Conservation (phyloP, 1,140 invertebrate species). For the Rhynchophorus ferrugineus region DNA sequence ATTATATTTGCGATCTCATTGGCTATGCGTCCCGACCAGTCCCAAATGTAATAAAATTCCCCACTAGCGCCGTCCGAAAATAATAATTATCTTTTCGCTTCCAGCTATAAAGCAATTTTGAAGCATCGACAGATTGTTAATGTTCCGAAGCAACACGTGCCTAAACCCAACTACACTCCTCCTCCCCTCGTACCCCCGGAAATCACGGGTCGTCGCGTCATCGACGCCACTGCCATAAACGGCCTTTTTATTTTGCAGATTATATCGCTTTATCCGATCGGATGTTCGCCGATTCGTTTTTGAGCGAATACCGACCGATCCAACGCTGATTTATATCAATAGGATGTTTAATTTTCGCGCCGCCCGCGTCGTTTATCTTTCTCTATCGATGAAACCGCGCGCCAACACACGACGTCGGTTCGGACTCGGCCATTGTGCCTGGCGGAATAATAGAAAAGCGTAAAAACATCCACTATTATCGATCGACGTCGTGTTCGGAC, state of each 20-base stretch:
- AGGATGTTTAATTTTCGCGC: not conserved
- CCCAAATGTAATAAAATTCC: not conserved
- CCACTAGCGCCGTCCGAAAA: not conserved
- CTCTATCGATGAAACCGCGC: too few relatives aligned
- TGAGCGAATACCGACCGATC: not conserved
- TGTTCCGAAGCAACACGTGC: too few relatives aligned
- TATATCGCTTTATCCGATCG: not conserved
- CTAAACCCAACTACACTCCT: too few relatives aligned
- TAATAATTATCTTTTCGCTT: not conserved
- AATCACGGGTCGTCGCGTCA: not conserved
- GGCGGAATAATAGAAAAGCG: too few relatives aligned
- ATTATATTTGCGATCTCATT: too few relatives aligned
- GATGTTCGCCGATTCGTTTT: not conserved
- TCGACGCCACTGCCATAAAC: not conserved
- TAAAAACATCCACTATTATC: too few relatives aligned
- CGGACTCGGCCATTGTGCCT: too few relatives aligned
- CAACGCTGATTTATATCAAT: not conserved
- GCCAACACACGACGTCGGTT: too few relatives aligned
- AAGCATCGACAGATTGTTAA: not conserved
- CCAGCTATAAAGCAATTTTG: not conserved
- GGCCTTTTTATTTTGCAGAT: not conserved
- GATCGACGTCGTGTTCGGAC: too few relatives aligned
- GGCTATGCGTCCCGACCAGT: too few relatives aligned
- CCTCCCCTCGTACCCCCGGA: too few relatives aligned
- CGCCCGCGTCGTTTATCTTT: not conserved